Percentiles rank a stretch among this genome's conserved stretches.
Conservation (phyloP, 2,888 invertebrate genomes). For the Nomada ruficornis region DNA sequence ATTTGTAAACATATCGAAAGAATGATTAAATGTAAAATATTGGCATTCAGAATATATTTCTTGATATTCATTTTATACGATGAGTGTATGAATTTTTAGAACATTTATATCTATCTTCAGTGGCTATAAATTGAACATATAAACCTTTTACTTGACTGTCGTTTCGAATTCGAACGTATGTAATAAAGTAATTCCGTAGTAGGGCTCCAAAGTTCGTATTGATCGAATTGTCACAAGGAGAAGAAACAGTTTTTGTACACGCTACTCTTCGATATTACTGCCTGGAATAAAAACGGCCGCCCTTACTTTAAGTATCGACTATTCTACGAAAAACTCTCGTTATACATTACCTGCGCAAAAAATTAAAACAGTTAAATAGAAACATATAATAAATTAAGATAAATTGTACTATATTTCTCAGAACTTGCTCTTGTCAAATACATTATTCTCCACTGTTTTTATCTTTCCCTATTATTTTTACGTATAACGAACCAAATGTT, state of each 20-base stretch:
- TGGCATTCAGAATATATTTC: no score
- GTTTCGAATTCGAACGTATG: slow-evolving; percentile 12
- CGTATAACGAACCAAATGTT: no score
- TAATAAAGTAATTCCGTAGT: slow-evolving; percentile 25
- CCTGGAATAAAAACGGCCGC: slow-evolving; percentile 26
- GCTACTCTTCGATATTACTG: slow-evolving; percentile 27
- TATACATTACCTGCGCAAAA: neutral
- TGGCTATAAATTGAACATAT: neutral
- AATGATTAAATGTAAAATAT: no score
- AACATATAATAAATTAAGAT: neutral
- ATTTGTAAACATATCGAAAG: no score
- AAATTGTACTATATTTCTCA: no score
- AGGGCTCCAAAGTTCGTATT: slow-evolving; percentile 48
- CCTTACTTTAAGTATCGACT: slow-evolving; percentile 14
- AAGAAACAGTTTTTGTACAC: slow-evolving; percentile 54
- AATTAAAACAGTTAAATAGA: neutral
- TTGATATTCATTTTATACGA: no score
- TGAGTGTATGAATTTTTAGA: no score
- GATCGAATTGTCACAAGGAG: slow-evolving; percentile 49
- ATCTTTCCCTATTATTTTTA: no score
- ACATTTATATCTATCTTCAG: no score
- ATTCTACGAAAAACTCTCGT: slow-evolving; percentile 1
- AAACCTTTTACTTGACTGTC: neutral
- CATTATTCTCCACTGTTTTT: no score
- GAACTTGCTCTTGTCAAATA: no score